Base-by-base conservation (phyloP, 2,113 vertebrate genomes). In the Poeciliopsis prolifica region DNA sequence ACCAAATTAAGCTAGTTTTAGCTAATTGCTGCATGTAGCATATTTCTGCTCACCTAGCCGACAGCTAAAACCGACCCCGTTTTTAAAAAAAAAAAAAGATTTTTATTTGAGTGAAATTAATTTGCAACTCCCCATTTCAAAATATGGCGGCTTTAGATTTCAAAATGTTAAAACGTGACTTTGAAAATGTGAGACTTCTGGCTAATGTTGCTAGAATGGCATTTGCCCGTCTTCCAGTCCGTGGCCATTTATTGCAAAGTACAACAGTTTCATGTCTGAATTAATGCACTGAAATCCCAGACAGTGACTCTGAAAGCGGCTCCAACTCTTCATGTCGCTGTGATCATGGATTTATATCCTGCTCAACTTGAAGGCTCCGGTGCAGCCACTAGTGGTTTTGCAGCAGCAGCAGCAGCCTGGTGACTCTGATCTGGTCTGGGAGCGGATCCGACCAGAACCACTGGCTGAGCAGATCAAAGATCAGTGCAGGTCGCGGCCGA, bases 381-480 rank as follows among this genome's bases (percentile, higher is more conserved):
- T 0, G 6, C 51, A 58, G 51, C 51, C 14, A 4, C 19, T 30
- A 48, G 51, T 61, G 65, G 58, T 61, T 74, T 71, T 62, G 51
- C 65, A 70, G 70, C 12, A 60, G 65, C 12, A 60, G 65, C 48
- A 48, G 60, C 79, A 61, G 33, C 48, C 40, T 48, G 19, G 78
- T 54, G 83, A 72, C 78, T 88, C 76, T 67, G 81, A 72, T 72
- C 75, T 48, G 60, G 70, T 78, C 15, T 19, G 76, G 74, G 60
- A 68, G 44, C 54, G 74, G 70, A 51, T 81, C 62, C 65, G 73
- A 77, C 69, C 66, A 61, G 22, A 76, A 71, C 67, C 75, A 40
- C 93, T 94, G 94, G 90, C 90, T 94, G 91, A 94, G 94, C 93
- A 87, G 93, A 95, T 91, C 86, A 88, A 91, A 93, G 90, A 70